Conservation (phyloP, 2,113 vertebrate species). For the Aspiorhynchus laticeps region DNA sequence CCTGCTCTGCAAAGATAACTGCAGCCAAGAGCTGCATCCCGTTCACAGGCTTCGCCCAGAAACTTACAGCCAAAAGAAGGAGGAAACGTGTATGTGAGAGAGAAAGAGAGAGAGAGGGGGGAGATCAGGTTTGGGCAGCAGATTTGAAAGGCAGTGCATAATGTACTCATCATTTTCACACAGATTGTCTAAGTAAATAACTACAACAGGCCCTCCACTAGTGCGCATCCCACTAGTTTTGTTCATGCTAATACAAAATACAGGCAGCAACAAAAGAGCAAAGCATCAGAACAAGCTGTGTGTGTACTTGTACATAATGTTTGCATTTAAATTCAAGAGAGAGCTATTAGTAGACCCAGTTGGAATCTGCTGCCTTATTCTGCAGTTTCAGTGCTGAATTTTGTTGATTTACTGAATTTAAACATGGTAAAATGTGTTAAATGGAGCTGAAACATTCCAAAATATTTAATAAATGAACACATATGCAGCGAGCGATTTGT, state of each 20-base stretch:
- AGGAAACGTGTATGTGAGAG: slow-evolving; percentile 31
- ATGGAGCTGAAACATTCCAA: neutral
- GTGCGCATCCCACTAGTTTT: slow-evolving; percentile 35
- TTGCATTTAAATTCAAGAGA: slow-evolving; percentile 23
- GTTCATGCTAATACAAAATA: slow-evolving; percentile 48
- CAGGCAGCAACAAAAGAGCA: slow-evolving; percentile 49
- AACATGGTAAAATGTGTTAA: slow-evolving; percentile 5
- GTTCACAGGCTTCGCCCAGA: slow-evolving; percentile 42
- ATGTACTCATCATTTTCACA: slow-evolving; percentile 68
- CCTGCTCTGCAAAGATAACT: slow-evolving; percentile 60
- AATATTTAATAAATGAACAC: neutral
- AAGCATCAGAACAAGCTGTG: slow-evolving; percentile 46
- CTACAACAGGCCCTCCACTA: slow-evolving; percentile 48
- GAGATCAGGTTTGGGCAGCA: slow-evolving; percentile 57
- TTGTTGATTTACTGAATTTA: neutral
- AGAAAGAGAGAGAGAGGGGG: slow-evolving; percentile 39
- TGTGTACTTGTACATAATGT: slow-evolving; percentile 31
- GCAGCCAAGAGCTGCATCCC: slow-evolving; percentile 30
- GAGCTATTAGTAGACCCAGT: neutral
- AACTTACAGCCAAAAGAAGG: slow-evolving; percentile 44
- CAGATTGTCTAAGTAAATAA: slow-evolving; percentile 64
- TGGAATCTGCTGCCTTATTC: neutral
- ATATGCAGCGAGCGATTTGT: neutral
- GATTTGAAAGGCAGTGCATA: slow-evolving; percentile 59
- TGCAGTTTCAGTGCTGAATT: slow-evolving; percentile 2